Base-by-base conservation (phyloP, 2,797 vertebrate genomes). In the Gambusia yucatana region DNA sequence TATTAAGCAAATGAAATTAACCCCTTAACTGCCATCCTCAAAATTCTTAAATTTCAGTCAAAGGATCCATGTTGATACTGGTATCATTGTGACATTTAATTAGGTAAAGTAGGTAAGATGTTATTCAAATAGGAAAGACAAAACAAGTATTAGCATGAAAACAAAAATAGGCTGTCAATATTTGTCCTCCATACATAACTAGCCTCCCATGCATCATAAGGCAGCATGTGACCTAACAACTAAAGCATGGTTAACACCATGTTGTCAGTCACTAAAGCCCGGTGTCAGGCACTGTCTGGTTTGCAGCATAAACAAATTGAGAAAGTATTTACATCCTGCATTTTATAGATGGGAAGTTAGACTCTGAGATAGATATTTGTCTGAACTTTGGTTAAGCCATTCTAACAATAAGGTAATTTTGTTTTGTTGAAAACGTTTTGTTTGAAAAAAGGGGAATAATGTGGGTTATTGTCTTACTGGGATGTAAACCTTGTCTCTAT, bases 131-230 rank as follows among this genome's bases (percentile, higher is more conserved):
- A 44, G 13, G 9, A 46, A 65, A 77, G 41, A 41, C 22, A 73
- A 55, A 73, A 44, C 4, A 48, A 14, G 3, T n/a, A 3, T 7
- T 20, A 11, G 14, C 9, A 25, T 20, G 14, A 13, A 73, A 39
- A 78, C n/a, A 78, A 39, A 47, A 61, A 4, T 47, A 22, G 11
- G 3, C 3, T 28, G 16, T 72, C 63, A 72, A 41, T n/a, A 65
- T 77, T 5, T 50, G 47, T 47, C 39, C 67, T 50, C 3, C 57
- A 67, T 41, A 10, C 55, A 43, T 41, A 20, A 30, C 4, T n/a
- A 28, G 50, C 70, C 4, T 52, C 30, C 33, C 36, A 20, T 63
- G 43, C 43, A 72, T 86, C 30, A 76, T 72, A 30, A 70, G 47
- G 39, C 72, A 76, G 39, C 25, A 41, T 65, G 46, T 73, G 69